Evolutionary conservation across 2,797 vertebrate genomes (phyloP).

Genomic region (Hypotaenidia okinawae): DNA sequence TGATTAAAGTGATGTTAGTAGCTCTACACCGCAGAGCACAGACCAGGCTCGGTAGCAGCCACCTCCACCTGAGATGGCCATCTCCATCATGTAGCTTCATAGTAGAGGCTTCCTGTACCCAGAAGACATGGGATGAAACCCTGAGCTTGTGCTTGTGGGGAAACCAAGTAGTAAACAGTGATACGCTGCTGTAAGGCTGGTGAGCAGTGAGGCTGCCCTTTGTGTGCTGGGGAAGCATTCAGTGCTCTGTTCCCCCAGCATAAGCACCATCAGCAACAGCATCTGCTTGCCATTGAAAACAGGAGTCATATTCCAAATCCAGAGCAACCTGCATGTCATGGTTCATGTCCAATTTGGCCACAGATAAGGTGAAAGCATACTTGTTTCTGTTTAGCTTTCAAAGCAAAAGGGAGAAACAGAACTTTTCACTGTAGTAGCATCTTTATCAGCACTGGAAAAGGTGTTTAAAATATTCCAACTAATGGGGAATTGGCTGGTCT

Average conservation of each 20-base stretch:
- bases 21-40: not conserved
- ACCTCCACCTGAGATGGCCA: not conserved
- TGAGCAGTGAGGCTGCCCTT: not conserved
- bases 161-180: not conserved
- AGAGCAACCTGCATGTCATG: not conserved
- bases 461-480: not conserved
- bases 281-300: not conserved
- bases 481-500: not conserved
- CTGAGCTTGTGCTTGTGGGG: not conserved
- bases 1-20: not conserved
- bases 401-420: not conserved
- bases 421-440: not conserved
- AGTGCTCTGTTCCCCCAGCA: not conserved
- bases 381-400: constrained; percentile 1
- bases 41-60: not conserved
- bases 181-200: not conserved
- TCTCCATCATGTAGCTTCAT: not conserved
- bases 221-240: not conserved
- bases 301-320: not conserved
- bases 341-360: not conserved
- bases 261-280: not conserved
- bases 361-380: not conserved
- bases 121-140: not conserved
- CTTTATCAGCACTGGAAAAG: not conserved
- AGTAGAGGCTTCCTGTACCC: not conserved